Conservation (phyloP, 2,888 invertebrate species). For the Megamerina dolium region DNA sequence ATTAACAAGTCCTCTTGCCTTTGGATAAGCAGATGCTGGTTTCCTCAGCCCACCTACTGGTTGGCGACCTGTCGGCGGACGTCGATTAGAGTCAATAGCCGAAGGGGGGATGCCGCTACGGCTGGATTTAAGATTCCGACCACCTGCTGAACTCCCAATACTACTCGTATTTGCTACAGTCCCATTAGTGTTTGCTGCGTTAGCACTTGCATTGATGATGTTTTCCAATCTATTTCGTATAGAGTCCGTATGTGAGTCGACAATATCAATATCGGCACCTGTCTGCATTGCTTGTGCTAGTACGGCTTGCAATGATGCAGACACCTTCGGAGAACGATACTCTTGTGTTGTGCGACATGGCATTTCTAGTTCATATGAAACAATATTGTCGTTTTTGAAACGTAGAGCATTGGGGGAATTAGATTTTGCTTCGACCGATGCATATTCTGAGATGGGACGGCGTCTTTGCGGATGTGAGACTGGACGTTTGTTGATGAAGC, state of each 20-base stretch:
- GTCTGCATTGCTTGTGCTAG: slow-evolving; percentile 50
- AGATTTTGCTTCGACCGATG: slow-evolving; percentile 47
- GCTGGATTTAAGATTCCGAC: slow-evolving; percentile 35
- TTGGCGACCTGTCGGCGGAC: slow-evolving; percentile 39
- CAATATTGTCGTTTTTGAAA: slow-evolving; percentile 48
- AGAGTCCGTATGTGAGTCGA: slow-evolving; percentile 42
- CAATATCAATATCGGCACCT: slow-evolving; percentile 49
- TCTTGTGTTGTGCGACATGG: slow-evolving; percentile 50
- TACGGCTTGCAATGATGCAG: slow-evolving; percentile 48
- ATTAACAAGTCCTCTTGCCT: slow-evolving; percentile 48
- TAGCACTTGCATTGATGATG: slow-evolving; percentile 46
- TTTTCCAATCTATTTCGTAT: slow-evolving; percentile 47
- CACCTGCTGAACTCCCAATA: slow-evolving; percentile 18
- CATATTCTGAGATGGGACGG: slow-evolving; percentile 60
- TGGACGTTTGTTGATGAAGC: slow-evolving; percentile 53
- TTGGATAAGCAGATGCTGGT: slow-evolving; percentile 49
- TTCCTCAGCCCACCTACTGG: slow-evolving; percentile 40
- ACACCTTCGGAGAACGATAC: slow-evolving; percentile 48
- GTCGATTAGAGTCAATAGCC: slow-evolving; percentile 42
- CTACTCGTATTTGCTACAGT: slow-evolving; percentile 12
- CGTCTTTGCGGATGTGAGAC: slow-evolving; percentile 59
- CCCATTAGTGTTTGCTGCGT: slow-evolving; percentile 26
- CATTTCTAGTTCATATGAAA: slow-evolving; percentile 49
- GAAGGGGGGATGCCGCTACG: slow-evolving; percentile 32
- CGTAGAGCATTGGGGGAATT: slow-evolving; percentile 38